Evolutionary conservation across 1,140 invertebrate species (phyloP).

Genomic region (Venturia canescens): DNA sequence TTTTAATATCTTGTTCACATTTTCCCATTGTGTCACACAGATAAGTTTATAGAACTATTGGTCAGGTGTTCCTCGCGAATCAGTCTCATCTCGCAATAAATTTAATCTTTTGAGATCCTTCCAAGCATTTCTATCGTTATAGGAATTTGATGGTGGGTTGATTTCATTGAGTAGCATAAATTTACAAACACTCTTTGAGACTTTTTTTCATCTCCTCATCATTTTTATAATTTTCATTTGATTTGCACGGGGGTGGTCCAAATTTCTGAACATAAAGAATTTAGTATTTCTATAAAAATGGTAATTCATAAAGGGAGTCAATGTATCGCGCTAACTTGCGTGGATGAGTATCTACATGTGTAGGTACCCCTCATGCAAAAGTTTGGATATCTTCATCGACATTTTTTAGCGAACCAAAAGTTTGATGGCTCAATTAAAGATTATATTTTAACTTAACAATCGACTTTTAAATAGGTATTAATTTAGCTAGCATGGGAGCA

Average conservation of each 20-base stretch:
- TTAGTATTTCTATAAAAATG: constrained; percentile 35
- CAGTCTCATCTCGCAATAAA: constrained; percentile 7
- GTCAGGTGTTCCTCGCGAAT: constrained; percentile 60
- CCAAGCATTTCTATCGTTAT: not conserved
- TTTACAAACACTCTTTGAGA: not conserved
- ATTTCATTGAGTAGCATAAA: constrained; percentile 34
- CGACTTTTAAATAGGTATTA: too few species aligned
- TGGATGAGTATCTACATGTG: too few species aligned
- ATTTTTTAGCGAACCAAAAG: too few species aligned
- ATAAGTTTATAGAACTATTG: constrained; percentile 61
- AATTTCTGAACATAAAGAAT: constrained; percentile 32
- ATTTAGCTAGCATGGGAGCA: too few species aligned
- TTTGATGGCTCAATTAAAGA: too few species aligned
- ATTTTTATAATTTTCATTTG: not conserved
- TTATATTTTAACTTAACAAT: too few species aligned
- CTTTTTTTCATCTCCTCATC: not conserved
- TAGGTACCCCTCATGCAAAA: too few species aligned
- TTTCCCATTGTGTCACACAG: constrained; percentile 25
- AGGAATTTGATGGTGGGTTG: not conserved
- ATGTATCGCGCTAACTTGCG: too few species aligned
- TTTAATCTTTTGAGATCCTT: not conserved
- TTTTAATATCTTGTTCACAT: not conserved
- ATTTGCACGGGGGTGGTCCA: constrained; percentile 41
- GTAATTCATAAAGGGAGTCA: constrained; percentile 23
- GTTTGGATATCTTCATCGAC: too few species aligned